Evolutionary conservation across 2,797 vertebrate genomes (phyloP).

Genomic region (Esox masquinongy): DNA sequence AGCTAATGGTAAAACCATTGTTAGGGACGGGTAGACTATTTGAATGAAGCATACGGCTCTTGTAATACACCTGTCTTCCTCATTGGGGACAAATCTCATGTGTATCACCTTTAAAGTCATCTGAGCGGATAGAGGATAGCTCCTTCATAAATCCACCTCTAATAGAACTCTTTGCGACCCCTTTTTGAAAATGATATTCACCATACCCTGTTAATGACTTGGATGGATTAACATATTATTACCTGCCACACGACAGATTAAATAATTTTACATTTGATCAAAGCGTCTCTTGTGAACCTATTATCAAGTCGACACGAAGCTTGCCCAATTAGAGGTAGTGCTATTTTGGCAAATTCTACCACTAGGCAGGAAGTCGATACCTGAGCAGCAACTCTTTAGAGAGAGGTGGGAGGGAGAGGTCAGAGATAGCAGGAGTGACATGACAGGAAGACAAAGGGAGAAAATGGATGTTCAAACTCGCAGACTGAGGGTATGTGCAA

Average conservation of each 20-base stretch:
- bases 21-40: too few species aligned
- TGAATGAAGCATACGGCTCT: too few species aligned
- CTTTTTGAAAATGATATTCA: constrained; percentile 2
- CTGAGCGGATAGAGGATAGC: neutral
- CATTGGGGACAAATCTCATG: too few species aligned
- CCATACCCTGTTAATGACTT: neutral
- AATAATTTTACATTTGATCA: constrained; percentile 2
- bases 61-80: too few species aligned
- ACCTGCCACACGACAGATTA: neutral
- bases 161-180: neutral
- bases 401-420: constrained; percentile 25
- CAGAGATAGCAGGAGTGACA: constrained; percentile 38
- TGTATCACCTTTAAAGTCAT: neutral
- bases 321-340: constrained; percentile 7
- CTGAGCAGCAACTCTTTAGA: constrained; percentile 26
- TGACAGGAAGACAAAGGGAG: constrained; percentile 42
- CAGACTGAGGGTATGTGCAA: constrained; percentile 51
- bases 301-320: constrained; percentile 14
- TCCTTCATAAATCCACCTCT: neutral
- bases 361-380: constrained; percentile 42
- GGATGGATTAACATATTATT: neutral
- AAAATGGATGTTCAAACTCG: constrained; percentile 46
- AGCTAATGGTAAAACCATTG: too few species aligned
- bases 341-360: constrained; percentile 12
- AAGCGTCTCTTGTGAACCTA: neutral